Conservation (phyloP, 2,797 vertebrate genomes). For the Lophura swinhoii region DNA sequence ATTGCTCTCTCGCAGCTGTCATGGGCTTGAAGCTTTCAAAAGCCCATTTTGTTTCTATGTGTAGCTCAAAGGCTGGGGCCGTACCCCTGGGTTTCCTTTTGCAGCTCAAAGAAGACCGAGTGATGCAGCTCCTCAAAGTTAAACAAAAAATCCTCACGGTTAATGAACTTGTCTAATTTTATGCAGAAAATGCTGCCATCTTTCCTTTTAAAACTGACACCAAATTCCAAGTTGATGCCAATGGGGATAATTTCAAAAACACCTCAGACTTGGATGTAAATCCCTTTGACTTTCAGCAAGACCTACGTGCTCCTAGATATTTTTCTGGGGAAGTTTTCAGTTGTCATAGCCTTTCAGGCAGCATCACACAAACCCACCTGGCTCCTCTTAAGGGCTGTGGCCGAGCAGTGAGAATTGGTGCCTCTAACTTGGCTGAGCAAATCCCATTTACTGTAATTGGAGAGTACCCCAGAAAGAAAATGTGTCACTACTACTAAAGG, state of each 20-base stretch:
- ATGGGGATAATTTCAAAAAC: conserved; percentile 39
- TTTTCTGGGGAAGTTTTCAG: not conserved
- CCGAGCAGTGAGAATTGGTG: conserved; percentile 28
- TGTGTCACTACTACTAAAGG: not conserved
- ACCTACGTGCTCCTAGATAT: not conserved
- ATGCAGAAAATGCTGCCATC: conserved; percentile 64
- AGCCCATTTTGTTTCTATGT: conserved; percentile 74
- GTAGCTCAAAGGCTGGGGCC: conserved; percentile 42
- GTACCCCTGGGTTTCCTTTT: conserved; percentile 55
- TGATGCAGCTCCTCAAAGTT: not conserved
- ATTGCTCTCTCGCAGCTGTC: conserved; percentile 74
- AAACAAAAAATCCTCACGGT: conserved; percentile 41
- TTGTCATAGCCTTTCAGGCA: conserved; percentile 14
- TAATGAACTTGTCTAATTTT: conserved; percentile 77
- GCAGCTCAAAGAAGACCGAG: conserved; percentile 43
- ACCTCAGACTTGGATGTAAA: conserved; percentile 16
- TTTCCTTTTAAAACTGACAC: conserved; percentile 52
- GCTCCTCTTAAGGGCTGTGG: not conserved
- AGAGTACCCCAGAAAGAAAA: conserved; percentile 10
- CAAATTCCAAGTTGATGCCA: conserved; percentile 43
- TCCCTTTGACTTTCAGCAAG: conserved; percentile 62
- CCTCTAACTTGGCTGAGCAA: conserved; percentile 34
- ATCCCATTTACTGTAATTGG: conserved; percentile 37
- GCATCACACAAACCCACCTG: conserved; percentile 35
- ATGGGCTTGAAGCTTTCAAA: conserved; percentile 73